Conservation (phyloP, 2,113 vertebrate species). For the Ia io region DNA sequence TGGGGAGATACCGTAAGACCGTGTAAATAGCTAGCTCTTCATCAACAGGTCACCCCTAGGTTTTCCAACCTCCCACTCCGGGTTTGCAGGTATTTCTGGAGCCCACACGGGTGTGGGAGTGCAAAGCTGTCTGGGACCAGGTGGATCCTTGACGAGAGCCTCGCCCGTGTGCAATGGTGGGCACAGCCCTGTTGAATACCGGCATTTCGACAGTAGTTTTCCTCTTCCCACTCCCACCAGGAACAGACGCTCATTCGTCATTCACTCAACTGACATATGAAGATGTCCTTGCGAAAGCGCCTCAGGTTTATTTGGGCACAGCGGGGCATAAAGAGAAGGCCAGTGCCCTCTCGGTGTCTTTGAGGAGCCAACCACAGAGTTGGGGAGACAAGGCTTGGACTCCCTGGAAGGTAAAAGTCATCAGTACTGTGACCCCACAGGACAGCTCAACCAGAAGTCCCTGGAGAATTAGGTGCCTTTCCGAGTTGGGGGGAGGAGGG, state of each 20-base stretch:
- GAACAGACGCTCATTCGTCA: neutral
- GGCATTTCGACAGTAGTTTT: neutral
- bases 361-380: neutral
- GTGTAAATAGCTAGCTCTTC: neutral
- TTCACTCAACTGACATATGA: neutral
- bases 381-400: neutral
- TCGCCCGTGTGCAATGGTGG: rapidly evolving
- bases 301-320: neutral
- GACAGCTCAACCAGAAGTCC: neutral
- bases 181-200: neutral
- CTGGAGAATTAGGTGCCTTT: neutral
- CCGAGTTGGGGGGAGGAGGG: neutral
- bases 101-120: neutral
- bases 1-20: neutral
- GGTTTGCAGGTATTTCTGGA: neutral
- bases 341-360: neutral
- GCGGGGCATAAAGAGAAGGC: neutral
- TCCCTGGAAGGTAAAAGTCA: neutral
- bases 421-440: neutral
- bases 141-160: neutral
- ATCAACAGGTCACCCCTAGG: neutral
- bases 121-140: neutral
- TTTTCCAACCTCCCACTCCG: neutral
- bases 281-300: neutral
- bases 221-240: neutral